Conservation (phyloP, 1,140 invertebrate genomes). For the Penaeus japonicus region DNA sequence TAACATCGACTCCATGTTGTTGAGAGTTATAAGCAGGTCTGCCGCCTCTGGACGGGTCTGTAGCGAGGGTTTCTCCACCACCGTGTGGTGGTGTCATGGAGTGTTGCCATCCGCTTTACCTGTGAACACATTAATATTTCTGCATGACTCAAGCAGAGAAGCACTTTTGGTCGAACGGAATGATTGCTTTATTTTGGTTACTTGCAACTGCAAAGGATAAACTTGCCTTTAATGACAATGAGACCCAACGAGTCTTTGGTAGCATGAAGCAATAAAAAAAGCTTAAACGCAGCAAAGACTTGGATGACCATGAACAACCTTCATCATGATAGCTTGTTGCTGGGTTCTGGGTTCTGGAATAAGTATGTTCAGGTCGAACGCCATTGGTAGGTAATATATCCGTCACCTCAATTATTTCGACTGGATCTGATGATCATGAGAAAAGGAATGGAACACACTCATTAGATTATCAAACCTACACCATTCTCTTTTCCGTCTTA, state of each 20-base stretch:
- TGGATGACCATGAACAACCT: neutral
- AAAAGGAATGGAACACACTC: too few relatives aligned
- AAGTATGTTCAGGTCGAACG: too few relatives aligned
- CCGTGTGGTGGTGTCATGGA: constrained; percentile 53
- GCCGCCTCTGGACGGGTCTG: constrained; percentile 50
- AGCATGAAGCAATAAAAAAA: too few relatives aligned
- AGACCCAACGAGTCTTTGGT: too few relatives aligned
- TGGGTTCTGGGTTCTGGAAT: too few relatives aligned
- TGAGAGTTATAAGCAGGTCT: constrained; percentile 55
- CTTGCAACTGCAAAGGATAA: neutral
- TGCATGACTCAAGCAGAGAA: constrained; percentile 22
- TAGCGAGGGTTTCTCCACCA: constrained; percentile 56
- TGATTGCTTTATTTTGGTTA: neutral
- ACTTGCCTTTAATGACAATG: too few relatives aligned
- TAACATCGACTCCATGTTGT: constrained; percentile 59
- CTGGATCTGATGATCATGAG: too few relatives aligned
- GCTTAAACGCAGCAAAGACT: neutral
- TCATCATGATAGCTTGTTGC: neutral
- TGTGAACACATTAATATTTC: constrained; percentile 31
- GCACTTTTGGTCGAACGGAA: neutral
- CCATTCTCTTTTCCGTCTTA: too few relatives aligned
- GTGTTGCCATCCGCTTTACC: constrained; percentile 46
- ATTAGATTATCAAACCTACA: too few relatives aligned
- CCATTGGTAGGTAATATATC: too few relatives aligned
- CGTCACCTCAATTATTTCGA: too few relatives aligned